These are phyloP conservation scores for Hypanus sabinus DNA, from an alignment of 2,113 vertebrate genomes.

Conservation along the genomic window DNA sequence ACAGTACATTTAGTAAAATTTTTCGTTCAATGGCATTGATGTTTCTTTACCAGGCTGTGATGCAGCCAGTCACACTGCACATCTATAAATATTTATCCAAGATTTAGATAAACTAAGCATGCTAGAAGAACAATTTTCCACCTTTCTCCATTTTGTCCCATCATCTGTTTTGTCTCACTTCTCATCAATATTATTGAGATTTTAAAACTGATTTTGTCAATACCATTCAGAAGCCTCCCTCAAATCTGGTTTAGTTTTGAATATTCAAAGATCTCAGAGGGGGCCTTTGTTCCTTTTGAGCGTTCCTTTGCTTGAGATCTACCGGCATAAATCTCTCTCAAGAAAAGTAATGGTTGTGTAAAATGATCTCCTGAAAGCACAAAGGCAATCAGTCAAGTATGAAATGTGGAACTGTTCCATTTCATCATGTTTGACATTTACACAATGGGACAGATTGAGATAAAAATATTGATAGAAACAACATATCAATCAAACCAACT, in stretches of 20 bases:
- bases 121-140: neutral
- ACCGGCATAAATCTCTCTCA: neutral
- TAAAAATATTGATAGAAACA: neutral
- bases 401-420: neutral
- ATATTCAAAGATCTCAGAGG: conserved; percentile 9
- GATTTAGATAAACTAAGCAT: neutral
- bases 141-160: neutral
- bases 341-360: neutral
- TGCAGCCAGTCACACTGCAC: too few species aligned
- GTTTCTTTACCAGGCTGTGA: too few species aligned
- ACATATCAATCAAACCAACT: conserved; percentile 3
- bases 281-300: neutral
- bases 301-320: neutral
- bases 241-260: neutral
- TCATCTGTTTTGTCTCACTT: neutral
- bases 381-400: neutral
- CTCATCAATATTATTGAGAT: neutral
- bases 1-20: too few species aligned
- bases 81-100: too few species aligned
- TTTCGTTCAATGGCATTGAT: too few species aligned
- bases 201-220: neutral
- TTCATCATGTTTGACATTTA: neutral
- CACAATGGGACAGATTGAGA: neutral
- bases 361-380: neutral
- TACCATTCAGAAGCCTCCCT: neutral